A percentile compares a stretch with the other conserved stretches of the same genome.
These are phyloP conservation scores for Zenarchopterus dispar DNA, from an alignment of 2,797 vertebrate genomes.

Conservation along the genomic window DNA sequence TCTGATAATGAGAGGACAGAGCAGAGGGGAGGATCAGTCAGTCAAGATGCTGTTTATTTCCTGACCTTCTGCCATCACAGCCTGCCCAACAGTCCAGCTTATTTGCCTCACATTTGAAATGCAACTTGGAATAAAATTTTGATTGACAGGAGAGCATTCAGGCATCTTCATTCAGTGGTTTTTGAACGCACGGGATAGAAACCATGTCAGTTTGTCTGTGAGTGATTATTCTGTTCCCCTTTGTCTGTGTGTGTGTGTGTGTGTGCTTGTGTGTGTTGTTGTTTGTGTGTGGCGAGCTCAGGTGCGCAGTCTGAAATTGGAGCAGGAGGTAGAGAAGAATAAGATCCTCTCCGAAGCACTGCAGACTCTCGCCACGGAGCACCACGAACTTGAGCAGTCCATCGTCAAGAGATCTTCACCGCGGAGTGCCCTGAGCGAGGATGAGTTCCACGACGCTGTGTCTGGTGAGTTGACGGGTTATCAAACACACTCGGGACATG, in stretches of 20 bases:
- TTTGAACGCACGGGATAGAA: conserved; percentile 11
- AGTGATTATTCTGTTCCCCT: conserved; percentile 29
- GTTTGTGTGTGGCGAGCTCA: conserved; percentile 71
- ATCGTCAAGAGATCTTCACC: conserved; percentile 90
- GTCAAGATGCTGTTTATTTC: conserved; percentile 38
- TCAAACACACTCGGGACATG: conserved; percentile 22
- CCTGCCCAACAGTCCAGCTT: conserved; percentile 3
- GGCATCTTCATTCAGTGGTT: not conserved
- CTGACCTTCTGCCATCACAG: conserved; percentile 23
- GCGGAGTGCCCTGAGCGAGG: conserved; percentile 89
- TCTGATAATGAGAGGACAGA: conserved; percentile 46
- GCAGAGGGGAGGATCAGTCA: conserved; percentile 36
- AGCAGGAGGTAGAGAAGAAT: conserved; percentile 95
- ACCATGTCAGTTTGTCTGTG: conserved; percentile 22
- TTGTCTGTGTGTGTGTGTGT: conserved; percentile 27
- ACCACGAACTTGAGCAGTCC: conserved; percentile 96
- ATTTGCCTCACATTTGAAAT: conserved; percentile 6
- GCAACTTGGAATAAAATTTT: conserved; percentile 12
- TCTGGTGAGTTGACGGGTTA: conserved; percentile 85
- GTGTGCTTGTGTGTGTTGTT: conserved; percentile 16
- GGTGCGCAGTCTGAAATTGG: conserved; percentile 93
- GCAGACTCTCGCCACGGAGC: conserved; percentile 94
- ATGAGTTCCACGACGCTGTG: conserved; percentile 95
- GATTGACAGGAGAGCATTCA: not conserved
- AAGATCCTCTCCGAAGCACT: conserved; percentile 96